phyloP scores from a whole-genome alignment of 2,797 vertebrate genomes.

The Craterocephalus amniculus region DNA sequence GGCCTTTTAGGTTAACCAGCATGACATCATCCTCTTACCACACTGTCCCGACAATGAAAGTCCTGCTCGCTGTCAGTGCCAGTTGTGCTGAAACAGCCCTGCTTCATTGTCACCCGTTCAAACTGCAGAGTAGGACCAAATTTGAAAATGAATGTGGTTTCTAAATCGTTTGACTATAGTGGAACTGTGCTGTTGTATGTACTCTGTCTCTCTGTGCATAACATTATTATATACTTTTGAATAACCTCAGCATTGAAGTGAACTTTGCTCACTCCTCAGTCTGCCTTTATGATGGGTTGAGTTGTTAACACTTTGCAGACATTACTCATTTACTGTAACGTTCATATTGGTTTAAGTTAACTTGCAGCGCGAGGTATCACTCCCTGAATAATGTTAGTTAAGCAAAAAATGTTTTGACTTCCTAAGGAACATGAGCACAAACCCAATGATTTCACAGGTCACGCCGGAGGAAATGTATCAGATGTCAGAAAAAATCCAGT shows the following conservation, averaged over 20 bases:
- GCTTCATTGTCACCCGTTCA: constrained; percentile 71
- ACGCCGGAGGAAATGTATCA: neutral
- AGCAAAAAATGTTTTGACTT: constrained; percentile 26
- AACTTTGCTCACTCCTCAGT: constrained; percentile 1
- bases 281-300: neutral
- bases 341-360: constrained; percentile 10
- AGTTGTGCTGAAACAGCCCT: constrained; percentile 71
- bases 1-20: constrained; percentile 69
- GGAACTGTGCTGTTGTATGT: constrained; percentile 25
- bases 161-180: constrained; percentile 43
- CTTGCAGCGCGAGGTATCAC: constrained; percentile 15
- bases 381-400: constrained; percentile 29
- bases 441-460: neutral
- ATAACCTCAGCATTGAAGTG: neutral
- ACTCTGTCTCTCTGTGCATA: constrained; percentile 5
- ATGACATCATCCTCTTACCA: constrained; percentile 73
- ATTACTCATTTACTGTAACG: neutral
- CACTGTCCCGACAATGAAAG: constrained; percentile 65
- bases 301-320: constrained; percentile 10
- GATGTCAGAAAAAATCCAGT: neutral
- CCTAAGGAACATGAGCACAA: constrained; percentile 35
- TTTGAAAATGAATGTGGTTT: constrained; percentile 62
- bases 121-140: constrained; percentile 73
- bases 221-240: neutral
- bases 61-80: constrained; percentile 59